Base-by-base conservation (phyloP, 1,140 invertebrate genomes). In the Drosophila truncata region DNA sequence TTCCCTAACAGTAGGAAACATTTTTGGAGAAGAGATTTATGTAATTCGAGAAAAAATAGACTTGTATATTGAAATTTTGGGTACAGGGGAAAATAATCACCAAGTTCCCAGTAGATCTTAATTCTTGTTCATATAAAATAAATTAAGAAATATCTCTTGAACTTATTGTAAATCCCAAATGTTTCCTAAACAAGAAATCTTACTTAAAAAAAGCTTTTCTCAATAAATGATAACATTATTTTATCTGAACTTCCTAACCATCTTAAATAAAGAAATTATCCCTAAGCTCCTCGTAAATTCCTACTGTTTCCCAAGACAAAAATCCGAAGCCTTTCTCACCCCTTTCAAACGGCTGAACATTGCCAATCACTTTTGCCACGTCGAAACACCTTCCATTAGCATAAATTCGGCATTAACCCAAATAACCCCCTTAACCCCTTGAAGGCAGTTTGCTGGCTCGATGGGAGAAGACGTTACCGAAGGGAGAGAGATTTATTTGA, bases 321-420 rank as follows among this genome's bases (percentile, higher is more conserved):
- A 58, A 39, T 10, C 18, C 25, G 29, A 14, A 5, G 11, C 11
- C n/a, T 23, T 47, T 73, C 70, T 55, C 70, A 73, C 54, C 44
- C 70, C 70, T 60, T 60, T 73, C 70, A 73, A 72, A 18, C 18
- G 20, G 20, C 44, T 73, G 67, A 55, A 59, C 70, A 73, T 73
- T 72, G 44, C 70, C 70, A 73, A 73, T 73, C 67, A 49, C 50
- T 71, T 58, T 58, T 58, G 42, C 20, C 71, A 55, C 52, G 39
- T 76, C 73, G 44, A 73, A 75, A 50, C 54, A 54, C 57, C 41
- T 60, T 77, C 49, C 44, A 77, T 78, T 78, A 78, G 74, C 74
- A 78, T 78, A 78, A 78, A 79, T 47, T 64, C 54, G 62, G 25
- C 74, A 79, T 78, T 78, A 78, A 78, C 57, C 75, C 64, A 78